Evolutionary conservation across 2,888 invertebrate species (phyloP).

Genomic region (Archips crataeganus): DNA sequence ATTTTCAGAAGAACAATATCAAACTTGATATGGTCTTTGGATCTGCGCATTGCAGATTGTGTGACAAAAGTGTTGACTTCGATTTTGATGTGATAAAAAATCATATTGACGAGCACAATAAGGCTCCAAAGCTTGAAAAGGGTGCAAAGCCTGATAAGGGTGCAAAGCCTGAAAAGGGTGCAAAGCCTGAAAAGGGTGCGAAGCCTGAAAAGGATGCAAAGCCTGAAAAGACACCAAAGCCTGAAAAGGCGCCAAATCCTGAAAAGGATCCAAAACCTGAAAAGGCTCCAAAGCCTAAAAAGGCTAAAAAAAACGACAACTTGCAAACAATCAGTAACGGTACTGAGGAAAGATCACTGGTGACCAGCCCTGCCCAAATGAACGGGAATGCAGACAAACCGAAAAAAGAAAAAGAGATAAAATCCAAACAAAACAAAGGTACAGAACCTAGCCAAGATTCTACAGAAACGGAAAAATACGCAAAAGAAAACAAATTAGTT

Average conservation of each 20-base stretch:
- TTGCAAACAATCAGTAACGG: constrained; percentile 11
- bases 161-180: too few species aligned
- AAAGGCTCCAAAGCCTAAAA: constrained; percentile 27
- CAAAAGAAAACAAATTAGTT: constrained; percentile 46
- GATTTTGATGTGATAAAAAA: constrained; percentile 47
- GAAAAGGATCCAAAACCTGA: too few species aligned
- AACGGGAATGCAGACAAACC: constrained; percentile 7
- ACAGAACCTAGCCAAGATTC: constrained; percentile 21
- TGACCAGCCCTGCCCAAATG: constrained; percentile 19
- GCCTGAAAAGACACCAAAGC: constrained; percentile 5
- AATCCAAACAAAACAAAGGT: constrained; percentile 8
- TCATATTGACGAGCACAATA: constrained; percentile 53
- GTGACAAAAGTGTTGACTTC: constrained; percentile 48
- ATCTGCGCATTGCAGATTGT: constrained; percentile 54
- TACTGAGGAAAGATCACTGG: constrained; percentile 19
- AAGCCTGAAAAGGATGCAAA: too few species aligned
- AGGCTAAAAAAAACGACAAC: constrained; percentile 32
- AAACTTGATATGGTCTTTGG: constrained; percentile 52
- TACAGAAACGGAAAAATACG: constrained; percentile 44
- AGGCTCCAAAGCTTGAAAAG: constrained; percentile 23
- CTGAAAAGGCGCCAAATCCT: constrained; percentile 23
- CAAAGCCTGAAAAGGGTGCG: too few species aligned
- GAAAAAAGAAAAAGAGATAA: background rate
- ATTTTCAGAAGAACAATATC: constrained; percentile 55
- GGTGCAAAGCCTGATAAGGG: too few species aligned